Evolutionary conservation across 2,797 vertebrate genomes (phyloP).

Genomic region (Gorsachius magnificus): DNA sequence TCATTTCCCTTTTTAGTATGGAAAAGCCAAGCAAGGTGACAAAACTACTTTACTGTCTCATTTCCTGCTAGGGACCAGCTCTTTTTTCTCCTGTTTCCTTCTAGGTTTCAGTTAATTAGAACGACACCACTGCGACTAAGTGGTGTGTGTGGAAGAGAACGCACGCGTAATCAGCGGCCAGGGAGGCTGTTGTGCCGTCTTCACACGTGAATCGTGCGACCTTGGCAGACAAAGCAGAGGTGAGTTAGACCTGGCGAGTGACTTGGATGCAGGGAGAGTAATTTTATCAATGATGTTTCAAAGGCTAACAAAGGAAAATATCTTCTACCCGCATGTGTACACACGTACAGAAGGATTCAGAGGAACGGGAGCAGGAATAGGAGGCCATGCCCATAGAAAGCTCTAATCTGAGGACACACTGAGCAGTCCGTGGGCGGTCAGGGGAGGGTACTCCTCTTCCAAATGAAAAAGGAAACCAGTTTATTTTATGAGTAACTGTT

Average conservation of each 20-base stretch:
- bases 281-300: background rate
- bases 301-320: background rate
- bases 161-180: background rate
- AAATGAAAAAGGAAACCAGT: constrained; percentile 30
- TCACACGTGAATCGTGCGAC: background rate
- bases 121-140: background rate
- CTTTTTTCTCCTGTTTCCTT: background rate
- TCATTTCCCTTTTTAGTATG: background rate
- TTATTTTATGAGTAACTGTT: constrained; percentile 37
- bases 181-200: background rate
- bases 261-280: background rate
- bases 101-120: background rate
- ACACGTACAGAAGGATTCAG: background rate
- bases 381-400: background rate
- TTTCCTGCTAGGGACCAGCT: background rate
- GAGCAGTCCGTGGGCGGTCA: background rate
- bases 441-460: background rate
- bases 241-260: background rate
- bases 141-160: background rate
- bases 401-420: background rate
- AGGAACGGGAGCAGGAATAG: background rate
- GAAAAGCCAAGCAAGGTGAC: background rate
- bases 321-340: background rate
- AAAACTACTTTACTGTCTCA: background rate
- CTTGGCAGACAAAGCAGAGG: background rate